phyloP scores from a whole-genome alignment of 2,113 vertebrate species.

The Emydura subglobosa region DNA sequence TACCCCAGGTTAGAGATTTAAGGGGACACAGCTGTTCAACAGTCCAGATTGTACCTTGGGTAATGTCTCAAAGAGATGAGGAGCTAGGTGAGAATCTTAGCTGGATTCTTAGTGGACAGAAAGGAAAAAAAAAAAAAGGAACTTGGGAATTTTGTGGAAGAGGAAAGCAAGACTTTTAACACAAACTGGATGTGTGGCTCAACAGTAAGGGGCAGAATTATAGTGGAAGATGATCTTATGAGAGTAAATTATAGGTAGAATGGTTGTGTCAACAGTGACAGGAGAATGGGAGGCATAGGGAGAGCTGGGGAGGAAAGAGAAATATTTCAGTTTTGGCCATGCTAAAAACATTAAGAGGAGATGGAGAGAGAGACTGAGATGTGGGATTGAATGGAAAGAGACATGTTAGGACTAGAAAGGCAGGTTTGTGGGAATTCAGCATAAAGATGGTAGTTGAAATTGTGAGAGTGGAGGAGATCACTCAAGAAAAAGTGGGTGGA shows the following conservation, averaged over 20 bases:
- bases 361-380: rapidly evolving
- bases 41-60: background rate
- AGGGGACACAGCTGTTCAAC: background rate
- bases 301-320: rapidly evolving
- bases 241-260: rapidly evolving
- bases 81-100: background rate
- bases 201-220: background rate
- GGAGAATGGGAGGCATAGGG: background rate
- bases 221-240: background rate
- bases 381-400: background rate
- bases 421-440: background rate
- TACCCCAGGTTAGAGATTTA: background rate
- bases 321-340: rapidly evolving
- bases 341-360: background rate
- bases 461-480: background rate
- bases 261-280: rapidly evolving
- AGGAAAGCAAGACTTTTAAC: background rate
- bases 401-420: background rate
- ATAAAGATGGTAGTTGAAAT: background rate
- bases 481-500: rapidly evolving
- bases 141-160: background rate
- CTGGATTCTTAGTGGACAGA: background rate
- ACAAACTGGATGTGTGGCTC: rapidly evolving
- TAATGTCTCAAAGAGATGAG: background rate
- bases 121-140: background rate